Percentiles rank a stretch among this genome's conserved stretches.
Conservation (phyloP, 1,140 invertebrate species). For the Solen grandis region DNA sequence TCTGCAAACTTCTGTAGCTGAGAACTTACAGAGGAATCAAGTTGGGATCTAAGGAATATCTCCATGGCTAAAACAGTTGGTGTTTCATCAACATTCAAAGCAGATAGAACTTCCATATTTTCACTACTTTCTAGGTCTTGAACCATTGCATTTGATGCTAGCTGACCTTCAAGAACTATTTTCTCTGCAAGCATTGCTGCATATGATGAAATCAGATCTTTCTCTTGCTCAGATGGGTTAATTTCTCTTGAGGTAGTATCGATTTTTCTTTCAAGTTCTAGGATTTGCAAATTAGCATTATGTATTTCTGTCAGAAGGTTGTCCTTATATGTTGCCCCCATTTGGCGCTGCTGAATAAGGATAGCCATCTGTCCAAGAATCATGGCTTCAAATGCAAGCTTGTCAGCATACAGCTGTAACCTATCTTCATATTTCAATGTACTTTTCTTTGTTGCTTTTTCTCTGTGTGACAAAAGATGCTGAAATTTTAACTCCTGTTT, state of each 20-base stretch:
- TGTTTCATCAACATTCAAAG: conserved; percentile 60
- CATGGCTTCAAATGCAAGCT: conserved; percentile 75
- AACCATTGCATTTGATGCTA: conserved; percentile 66
- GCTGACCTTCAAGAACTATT: conserved; percentile 72
- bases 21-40: conserved; percentile 69
- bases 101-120: conserved; percentile 61
- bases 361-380: conserved; percentile 75
- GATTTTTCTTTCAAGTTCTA: conserved; percentile 68
- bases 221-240: conserved; percentile 52
- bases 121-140: conserved; percentile 62
- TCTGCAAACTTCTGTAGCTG: conserved; percentile 64
- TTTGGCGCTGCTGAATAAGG: conserved; percentile 67
- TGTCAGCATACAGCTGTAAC: conserved; percentile 73
- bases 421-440: conserved; percentile 66
- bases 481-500: conserved; percentile 62
- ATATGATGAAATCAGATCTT: conserved; percentile 70
- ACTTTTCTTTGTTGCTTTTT: conserved; percentile 45
- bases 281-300: conserved; percentile 64
- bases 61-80: conserved; percentile 73
- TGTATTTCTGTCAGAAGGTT: conserved; percentile 70
- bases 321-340: conserved; percentile 62
- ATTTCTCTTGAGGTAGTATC: conserved; percentile 66
- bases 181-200: conserved; percentile 74
- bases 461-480: conserved; percentile 45
- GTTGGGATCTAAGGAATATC: conserved; percentile 71